Evolutionary conservation across 2,113 vertebrate genomes (phyloP), one percentile per base, ranked within the genome.

Genomic region (Rhynchopsitta pachyrhyncha): DNA sequence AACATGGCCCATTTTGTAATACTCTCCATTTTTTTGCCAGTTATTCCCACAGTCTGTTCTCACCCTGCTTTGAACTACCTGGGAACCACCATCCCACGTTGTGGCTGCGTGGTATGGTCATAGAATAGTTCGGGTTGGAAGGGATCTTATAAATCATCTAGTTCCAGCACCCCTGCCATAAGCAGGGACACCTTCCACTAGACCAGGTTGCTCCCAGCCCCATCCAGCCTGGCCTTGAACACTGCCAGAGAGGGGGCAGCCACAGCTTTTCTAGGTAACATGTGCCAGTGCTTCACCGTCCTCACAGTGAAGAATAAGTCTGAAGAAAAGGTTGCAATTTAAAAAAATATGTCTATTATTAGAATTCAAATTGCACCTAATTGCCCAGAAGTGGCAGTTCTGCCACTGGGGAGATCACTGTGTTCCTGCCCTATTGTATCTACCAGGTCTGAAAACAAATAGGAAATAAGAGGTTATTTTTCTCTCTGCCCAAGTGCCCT

Each of bases 71-170:
- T 31, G 46, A 33, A 20, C 6, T 9, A 0, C 35, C 50, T 35
- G 49, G 41, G 19, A 63, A 28, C 33, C 33, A 35, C 33, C 57
- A 59, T 35, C 33, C 33, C 57, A 24, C 13, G 14, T 27, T 3
- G 0, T 28, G 33, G 57, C 18, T 19, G 22, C 2, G 0, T 2
- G 13, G 22, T 5, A 5, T 47, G 2, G 1, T 2, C 31, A 23
- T n/a, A 59, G 57, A 59, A 59, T n/a, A n/a, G 13, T 10, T 59
- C 9, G 9, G 57, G 57, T 59, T 35, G 33, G 57, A 59, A 59
- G 13, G 13, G 33, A 59, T 33, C 57, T 59, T 24, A 59, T 35
- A 59, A 59, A 59, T 6, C 33, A 35, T 59, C 57, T 59, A 59
- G 22, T 35, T 59, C 33, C 20, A 59, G 20, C 20, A 22, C 13